Conservation (phyloP, 30 jellyfish, hydroid and myxozoan species). For the Catostylus mosaicus region DNA sequence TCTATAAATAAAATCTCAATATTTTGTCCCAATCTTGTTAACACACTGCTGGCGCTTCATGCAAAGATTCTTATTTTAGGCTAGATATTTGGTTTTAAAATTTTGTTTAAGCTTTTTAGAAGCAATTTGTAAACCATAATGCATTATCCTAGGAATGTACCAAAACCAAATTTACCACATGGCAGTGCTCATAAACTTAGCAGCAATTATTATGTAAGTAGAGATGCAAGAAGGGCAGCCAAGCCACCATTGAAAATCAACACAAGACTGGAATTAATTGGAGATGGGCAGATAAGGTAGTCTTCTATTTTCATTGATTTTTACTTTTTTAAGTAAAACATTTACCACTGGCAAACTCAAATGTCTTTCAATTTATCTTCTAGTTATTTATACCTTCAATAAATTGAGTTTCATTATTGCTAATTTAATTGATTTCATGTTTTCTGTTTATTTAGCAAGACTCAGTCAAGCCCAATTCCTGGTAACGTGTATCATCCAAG, state of each 20-base stretch:
- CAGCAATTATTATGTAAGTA: slow-evolving; percentile 67
- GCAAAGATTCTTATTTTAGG: too few species aligned
- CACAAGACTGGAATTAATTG: slow-evolving; percentile 12
- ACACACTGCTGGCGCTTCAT: too few species aligned
- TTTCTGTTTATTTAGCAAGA: background rate
- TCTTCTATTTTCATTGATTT: too few species aligned
- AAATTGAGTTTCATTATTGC: too few species aligned
- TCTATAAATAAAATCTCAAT: too few species aligned
- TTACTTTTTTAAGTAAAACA: too few species aligned
- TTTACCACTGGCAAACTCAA: too few species aligned
- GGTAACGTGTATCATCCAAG: slow-evolving; percentile 67
- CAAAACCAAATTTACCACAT: slow-evolving; percentile 68
- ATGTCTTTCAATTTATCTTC: background rate
- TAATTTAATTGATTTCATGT: too few species aligned
- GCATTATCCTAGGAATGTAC: slow-evolving; percentile 38
- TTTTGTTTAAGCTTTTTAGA: too few species aligned
- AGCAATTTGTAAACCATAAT: background rate
- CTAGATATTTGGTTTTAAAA: too few species aligned
- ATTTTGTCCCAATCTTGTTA: too few species aligned
- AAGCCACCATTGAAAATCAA: slow-evolving; percentile 61
- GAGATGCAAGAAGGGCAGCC: slow-evolving; percentile 72
- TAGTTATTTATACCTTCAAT: background rate
- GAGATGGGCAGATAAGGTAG: slow-evolving; percentile 36
- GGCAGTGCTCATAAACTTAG: slow-evolving; percentile 87
- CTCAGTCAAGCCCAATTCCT: slow-evolving; percentile 9